Evolutionary conservation across 2,888 invertebrate genomes (phyloP).

Genomic region (Trisateles emortualis): DNA sequence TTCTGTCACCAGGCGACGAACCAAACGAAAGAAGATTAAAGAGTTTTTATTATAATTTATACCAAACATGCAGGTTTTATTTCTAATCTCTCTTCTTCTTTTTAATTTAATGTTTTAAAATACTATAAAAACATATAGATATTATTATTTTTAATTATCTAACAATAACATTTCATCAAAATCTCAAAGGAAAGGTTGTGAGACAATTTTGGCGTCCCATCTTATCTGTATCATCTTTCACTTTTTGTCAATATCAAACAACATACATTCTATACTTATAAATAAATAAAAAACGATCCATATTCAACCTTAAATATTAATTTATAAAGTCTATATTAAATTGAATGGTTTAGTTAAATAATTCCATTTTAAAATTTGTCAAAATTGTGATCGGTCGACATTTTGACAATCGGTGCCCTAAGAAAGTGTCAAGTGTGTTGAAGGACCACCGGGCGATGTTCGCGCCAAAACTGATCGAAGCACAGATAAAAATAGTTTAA

Average conservation of each 20-base stretch:
- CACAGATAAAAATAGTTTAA: conserved; percentile 72
- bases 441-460: conserved; percentile 76
- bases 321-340: not conserved
- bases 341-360: not conserved
- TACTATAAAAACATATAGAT: conserved; percentile 17
- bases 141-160: conserved; percentile 17
- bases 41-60: too few relatives aligned
- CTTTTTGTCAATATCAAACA: conserved; percentile 64
- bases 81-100: too few relatives aligned
- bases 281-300: not conserved
- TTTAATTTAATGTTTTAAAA: not conserved
- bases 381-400: conserved; percentile 73
- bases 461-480: conserved; percentile 60
- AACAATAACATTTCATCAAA: conserved; percentile 18
- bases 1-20: too few relatives aligned
- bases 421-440: conserved; percentile 74
- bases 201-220: conserved; percentile 55
- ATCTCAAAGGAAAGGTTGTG: conserved; percentile 32
- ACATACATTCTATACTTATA: conserved; percentile 20
- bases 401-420: conserved; percentile 79
- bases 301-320: not conserved
- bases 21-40: too few relatives aligned
- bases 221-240: conserved; percentile 70
- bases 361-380: conserved; percentile 18
- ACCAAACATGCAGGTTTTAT: too few relatives aligned